Evolutionary conservation across 2,888 invertebrate genomes (phyloP).

Genomic region (Bimastos eiseni): DNA sequence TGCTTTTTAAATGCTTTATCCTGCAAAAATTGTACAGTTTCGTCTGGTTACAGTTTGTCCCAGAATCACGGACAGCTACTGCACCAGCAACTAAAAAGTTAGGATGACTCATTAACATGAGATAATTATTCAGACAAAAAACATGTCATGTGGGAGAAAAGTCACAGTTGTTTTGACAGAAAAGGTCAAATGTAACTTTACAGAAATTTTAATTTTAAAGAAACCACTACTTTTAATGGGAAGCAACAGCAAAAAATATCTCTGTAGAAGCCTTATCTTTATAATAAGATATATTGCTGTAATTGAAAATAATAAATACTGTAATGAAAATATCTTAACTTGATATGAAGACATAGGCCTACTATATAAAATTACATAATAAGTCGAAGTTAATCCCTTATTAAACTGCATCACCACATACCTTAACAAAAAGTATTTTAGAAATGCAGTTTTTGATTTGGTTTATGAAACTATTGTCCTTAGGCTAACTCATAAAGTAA

Average conservation of each 20-base stretch:
- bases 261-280: background rate
- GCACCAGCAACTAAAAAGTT: background rate
- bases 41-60: background rate
- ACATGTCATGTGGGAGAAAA: background rate
- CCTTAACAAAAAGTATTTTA: background rate
- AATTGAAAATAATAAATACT: background rate
- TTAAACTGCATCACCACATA: background rate
- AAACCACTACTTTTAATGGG: background rate
- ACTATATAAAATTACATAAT: background rate
- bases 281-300: background rate
- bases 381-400: background rate
- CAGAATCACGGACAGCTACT: background rate
- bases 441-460: no score
- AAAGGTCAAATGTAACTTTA: background rate
- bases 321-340: background rate
- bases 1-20: slow-evolving; percentile 8
- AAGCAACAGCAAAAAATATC: background rate
- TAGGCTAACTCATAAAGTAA: background rate
- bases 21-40: background rate
- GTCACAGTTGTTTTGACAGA: background rate
- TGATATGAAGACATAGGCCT: no score
- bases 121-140: background rate
- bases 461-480: background rate
- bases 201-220: background rate
- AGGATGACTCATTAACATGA: background rate